A percentile compares a stretch with the other conserved stretches of the same genome.
Evolutionary conservation across 2,797 vertebrate genomes (phyloP).

Genomic region (Enoplosus armatus): DNA sequence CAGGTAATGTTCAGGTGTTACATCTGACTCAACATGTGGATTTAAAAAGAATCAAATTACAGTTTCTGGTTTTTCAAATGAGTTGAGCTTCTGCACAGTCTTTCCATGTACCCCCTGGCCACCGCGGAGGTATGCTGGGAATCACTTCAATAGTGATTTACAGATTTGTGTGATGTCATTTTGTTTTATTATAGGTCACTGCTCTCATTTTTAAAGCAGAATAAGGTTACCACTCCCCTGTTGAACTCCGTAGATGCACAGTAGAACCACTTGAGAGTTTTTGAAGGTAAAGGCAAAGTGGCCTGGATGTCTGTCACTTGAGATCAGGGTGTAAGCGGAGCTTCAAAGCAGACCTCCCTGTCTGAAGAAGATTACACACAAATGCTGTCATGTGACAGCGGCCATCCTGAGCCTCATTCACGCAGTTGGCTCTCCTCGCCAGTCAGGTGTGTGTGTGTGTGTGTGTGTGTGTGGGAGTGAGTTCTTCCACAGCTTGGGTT

Average conservation of each 20-base stretch:
- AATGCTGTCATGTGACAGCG: slow-evolving; percentile 71
- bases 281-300: slow-evolving; percentile 11
- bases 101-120: too few species aligned
- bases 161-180: not conserved
- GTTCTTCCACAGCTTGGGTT: slow-evolving; percentile 35
- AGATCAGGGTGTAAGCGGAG: slow-evolving; percentile 43
- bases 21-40: too few species aligned
- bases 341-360: slow-evolving; percentile 76
- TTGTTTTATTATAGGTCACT: not conserved
- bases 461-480: slow-evolving; percentile 13
- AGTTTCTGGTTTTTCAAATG: too few species aligned
- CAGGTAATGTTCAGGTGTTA: too few species aligned
- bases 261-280: not conserved
- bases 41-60: too few species aligned
- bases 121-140: not conserved
- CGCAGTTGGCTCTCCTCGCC: slow-evolving; percentile 21
- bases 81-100: too few species aligned
- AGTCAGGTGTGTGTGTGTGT: slow-evolving; percentile 48
- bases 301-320: slow-evolving; percentile 50
- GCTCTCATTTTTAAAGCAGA: not conserved
- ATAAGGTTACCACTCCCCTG: not conserved
- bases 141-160: not conserved
- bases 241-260: not conserved
- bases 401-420: slow-evolving; percentile 65
- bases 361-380: slow-evolving; percentile 63